A percentile compares a stretch with the other conserved stretches of the same genome.
Evolutionary conservation across 2,113 vertebrate species (phyloP).

Genomic region (Agelaius tricolor): DNA sequence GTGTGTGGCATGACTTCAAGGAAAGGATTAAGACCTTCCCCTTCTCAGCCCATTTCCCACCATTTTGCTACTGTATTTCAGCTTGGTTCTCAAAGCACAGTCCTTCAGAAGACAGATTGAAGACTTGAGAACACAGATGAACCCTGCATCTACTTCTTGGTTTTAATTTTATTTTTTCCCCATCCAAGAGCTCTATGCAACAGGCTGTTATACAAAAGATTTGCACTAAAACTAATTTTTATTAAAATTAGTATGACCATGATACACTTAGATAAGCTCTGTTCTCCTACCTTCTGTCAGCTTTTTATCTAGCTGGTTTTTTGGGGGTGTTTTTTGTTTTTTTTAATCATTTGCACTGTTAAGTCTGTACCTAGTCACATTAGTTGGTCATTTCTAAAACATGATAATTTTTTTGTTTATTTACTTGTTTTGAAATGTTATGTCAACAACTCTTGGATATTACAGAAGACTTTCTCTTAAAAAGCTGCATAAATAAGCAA

Average conservation of each 20-base stretch:
- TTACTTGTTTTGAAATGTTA: neutral
- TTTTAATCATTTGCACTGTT: neutral
- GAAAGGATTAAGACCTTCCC: neutral
- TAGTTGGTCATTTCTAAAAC: neutral
- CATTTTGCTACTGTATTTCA: neutral
- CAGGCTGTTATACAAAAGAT: neutral
- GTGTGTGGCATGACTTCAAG: neutral
- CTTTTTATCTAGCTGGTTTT: neutral
- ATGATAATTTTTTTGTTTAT: neutral
- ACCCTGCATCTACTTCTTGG: neutral
- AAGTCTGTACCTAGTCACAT: neutral
- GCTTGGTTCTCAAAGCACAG: neutral
- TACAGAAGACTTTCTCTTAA: neutral
- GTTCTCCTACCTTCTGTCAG: neutral
- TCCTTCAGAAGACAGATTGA: neutral
- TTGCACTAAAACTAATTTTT: neutral
- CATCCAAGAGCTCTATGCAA: neutral
- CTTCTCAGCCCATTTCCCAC: neutral
- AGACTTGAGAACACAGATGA: neutral
- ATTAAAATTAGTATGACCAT: neutral
- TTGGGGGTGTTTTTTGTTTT: rapidly evolving
- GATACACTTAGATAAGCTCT: neutral
- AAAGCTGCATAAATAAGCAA: neutral
- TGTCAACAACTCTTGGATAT: neutral
- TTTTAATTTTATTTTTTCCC: neutral